Evolutionary conservation across 2,888 invertebrate genomes (phyloP).

Genomic region (Empis livida): DNA sequence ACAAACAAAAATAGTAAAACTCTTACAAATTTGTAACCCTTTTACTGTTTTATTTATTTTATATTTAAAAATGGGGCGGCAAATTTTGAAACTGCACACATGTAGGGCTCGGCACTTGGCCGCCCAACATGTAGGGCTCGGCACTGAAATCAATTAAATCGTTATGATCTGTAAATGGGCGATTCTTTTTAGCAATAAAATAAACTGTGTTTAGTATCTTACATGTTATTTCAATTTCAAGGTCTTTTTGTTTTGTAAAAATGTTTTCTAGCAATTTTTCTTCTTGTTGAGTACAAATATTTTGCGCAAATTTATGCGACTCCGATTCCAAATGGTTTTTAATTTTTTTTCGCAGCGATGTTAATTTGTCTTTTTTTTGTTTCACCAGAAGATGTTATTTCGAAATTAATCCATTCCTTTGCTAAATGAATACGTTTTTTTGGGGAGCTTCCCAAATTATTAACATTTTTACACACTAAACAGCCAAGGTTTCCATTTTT

Average conservation of each 20-base stretch:
- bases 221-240: not conserved
- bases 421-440: not conserved
- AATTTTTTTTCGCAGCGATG: not conserved
- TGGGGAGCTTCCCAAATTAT: not conserved
- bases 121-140: too few relatives aligned
- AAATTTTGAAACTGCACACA: too few relatives aligned
- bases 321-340: not conserved
- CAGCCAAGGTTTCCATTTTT: not conserved
- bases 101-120: too few relatives aligned
- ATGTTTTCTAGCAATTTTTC: not conserved
- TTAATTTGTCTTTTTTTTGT: not conserved
- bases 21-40: too few relatives aligned
- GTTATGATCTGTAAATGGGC: not conserved
- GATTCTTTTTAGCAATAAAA: not conserved
- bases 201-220: not conserved
- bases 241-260: not conserved
- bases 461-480: not conserved
- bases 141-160: not conserved
- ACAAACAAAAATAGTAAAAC: too few relatives aligned
- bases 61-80: too few relatives aligned
- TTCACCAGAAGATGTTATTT: not conserved
- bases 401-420: not conserved
- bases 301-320: not conserved
- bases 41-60: too few relatives aligned
- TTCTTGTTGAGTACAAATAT: too few relatives aligned